phyloP scores from a whole-genome alignment of 2,888 invertebrate species.

The Atrina japonica region DNA sequence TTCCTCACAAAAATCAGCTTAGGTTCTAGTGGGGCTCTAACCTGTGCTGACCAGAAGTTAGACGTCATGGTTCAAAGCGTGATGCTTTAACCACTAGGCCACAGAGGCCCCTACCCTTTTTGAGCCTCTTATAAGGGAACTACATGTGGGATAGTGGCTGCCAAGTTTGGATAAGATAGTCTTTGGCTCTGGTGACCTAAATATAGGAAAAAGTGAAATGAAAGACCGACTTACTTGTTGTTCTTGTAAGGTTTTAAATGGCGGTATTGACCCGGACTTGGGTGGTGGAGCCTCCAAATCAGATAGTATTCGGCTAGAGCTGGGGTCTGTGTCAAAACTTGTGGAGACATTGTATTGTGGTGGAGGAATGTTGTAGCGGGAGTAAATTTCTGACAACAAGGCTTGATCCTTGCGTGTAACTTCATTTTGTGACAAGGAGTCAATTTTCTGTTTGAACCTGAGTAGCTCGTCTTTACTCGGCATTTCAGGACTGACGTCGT shows the following conservation, averaged over 20 bases:
- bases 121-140: too few species aligned
- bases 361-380: conserved; percentile 22
- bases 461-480: neutral
- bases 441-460: neutral
- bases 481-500: neutral
- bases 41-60: too few species aligned
- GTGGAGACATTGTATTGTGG: conserved; percentile 26
- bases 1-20: too few species aligned
- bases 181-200: too few species aligned
- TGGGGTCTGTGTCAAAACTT: conserved; percentile 5
- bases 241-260: conserved; percentile 69
- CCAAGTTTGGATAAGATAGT: too few species aligned
- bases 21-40: too few species aligned
- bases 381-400: conserved; percentile 15
- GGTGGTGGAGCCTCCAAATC: conserved; percentile 36
- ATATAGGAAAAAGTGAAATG: too few species aligned
- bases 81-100: too few species aligned
- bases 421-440: neutral
- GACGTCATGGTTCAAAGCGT: too few species aligned
- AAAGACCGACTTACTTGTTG: conserved; percentile 71
- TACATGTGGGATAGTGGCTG: too few species aligned
- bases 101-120: too few species aligned
- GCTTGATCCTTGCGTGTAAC: conserved; percentile 6
- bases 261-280: conserved; percentile 69
- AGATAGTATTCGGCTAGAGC: conserved; percentile 7